Conservation (phyloP, 1,140 invertebrate species). For the Hylaeus anthracinus region DNA sequence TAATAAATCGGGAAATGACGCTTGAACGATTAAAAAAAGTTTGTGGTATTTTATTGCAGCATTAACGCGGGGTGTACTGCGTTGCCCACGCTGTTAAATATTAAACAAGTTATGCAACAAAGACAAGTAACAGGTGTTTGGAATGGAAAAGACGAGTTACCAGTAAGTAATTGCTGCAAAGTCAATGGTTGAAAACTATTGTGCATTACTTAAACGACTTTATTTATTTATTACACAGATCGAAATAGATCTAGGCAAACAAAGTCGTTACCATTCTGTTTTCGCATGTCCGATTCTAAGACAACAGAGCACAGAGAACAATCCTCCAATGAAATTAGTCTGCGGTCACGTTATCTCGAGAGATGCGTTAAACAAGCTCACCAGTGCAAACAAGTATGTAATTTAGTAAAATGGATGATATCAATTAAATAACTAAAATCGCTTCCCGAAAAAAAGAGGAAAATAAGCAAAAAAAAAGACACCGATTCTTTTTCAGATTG, state of each 20-base stretch:
- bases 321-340: slow-evolving; percentile 97
- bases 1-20: not conserved
- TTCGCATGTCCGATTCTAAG: slow-evolving; percentile 99
- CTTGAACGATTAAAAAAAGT: not conserved
- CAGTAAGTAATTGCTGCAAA: slow-evolving; percentile 83
- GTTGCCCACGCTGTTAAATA: slow-evolving; percentile 95
- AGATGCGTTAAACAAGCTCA: slow-evolving; percentile 97
- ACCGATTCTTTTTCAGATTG: slow-evolving; percentile 86
- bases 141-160: slow-evolving; percentile 97
- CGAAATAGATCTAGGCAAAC: slow-evolving; percentile 93
- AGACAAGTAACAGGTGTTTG: slow-evolving; percentile 96
- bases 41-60: slow-evolving; percentile 78
- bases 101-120: slow-evolving; percentile 97
- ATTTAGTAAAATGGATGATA: slow-evolving; percentile 55
- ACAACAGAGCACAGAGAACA: slow-evolving; percentile 97
- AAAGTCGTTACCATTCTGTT: slow-evolving; percentile 96
- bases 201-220: slow-evolving; percentile 9
- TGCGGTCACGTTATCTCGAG: slow-evolving; percentile 99
- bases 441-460: slow-evolving; percentile 72
- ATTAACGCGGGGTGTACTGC: slow-evolving; percentile 96
- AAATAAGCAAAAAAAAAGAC: slow-evolving; percentile 60
- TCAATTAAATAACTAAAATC: slow-evolving; percentile 66
- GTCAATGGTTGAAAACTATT: not conserved
- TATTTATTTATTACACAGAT: slow-evolving; percentile 82
- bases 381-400: slow-evolving; percentile 93